A percentile compares a stretch with the other conserved stretches of the same genome.
These are phyloP conservation scores for Polydrusus tereticollis DNA, from an alignment of 2,888 invertebrate species.

Conservation along the genomic window DNA sequence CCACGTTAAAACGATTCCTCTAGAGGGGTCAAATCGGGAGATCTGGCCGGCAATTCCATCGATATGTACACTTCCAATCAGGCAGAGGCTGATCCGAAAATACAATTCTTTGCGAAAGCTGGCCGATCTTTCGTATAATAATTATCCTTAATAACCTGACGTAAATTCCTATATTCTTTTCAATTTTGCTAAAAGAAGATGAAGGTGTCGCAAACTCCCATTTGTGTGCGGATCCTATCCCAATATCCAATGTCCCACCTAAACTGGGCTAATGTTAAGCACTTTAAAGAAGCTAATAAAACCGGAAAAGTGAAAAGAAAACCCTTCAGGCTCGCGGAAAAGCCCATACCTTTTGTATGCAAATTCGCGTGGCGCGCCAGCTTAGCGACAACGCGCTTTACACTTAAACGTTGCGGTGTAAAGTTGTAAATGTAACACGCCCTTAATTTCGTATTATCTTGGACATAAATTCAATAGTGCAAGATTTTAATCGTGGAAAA, in stretches of 20 bases:
- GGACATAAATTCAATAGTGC: conserved; percentile 28
- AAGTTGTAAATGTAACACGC: conserved; percentile 44
- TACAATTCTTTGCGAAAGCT: too few species aligned
- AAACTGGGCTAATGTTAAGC: conserved; percentile 11
- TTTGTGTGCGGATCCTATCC: too few species aligned
- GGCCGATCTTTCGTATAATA: too few species aligned
- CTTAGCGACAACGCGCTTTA: conserved; percentile 37
- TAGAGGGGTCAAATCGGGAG: too few species aligned
- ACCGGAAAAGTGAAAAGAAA: conserved; percentile 34
- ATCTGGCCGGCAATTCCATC: too few species aligned
- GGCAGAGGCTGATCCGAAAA: too few species aligned
- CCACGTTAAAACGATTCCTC: too few species aligned
- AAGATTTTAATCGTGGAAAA: conserved; percentile 37
- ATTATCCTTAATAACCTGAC: too few species aligned
- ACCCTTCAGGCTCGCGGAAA: conserved; percentile 20
- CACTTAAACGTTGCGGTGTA: conserved; percentile 41
- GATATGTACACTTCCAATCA: too few species aligned
- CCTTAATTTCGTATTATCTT: conserved; percentile 42
- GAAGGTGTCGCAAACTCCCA: too few species aligned
- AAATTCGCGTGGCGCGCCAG: conserved; percentile 25
- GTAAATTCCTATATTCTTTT: too few species aligned
- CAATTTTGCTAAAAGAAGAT: too few species aligned
- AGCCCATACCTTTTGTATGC: conserved; percentile 38
- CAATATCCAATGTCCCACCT: conserved; percentile 3
- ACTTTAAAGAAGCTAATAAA: conserved; percentile 4